Base-by-base conservation (phyloP, 2,113 vertebrate species). In the Myrmophylax atrothorax region DNA sequence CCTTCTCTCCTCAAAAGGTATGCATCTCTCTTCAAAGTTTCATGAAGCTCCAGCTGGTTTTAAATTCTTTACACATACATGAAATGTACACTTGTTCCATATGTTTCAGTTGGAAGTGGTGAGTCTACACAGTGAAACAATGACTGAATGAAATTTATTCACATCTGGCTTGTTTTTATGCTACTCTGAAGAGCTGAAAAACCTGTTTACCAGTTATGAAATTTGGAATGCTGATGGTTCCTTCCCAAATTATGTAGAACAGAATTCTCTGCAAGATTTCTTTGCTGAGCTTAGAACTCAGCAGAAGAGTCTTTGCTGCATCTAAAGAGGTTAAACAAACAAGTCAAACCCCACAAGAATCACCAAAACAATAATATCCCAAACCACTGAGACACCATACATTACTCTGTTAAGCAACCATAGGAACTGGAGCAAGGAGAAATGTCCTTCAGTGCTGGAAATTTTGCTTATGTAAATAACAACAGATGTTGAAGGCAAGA, bases 21-120 rank as follows among this genome's bases (percentile, higher is more conserved):
- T 0, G 0, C 3, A 1, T 16, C 3, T 29, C 18, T 26, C 15
- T 79, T 38, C 3, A 3, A 47, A 84, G 12, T 55, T 62, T 59
- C 18, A 69, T 6, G 24, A 19, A 85, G 55, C 12, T 67, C 40
- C 33, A 40, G 1, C 11, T 47, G 14, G 9, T 31, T 94, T 82
- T 18, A 35, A 89, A 66, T 84, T 55, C 22, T 63, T 49, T 22
- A 58, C 4, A 3, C 12, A 5, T 16, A 74, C 47, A 59, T 59
- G 56, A 78, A 78, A 75, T 7, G 4, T 47, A 12, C 5, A 3
- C 10, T 75, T 67, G n/a, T 31, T 18, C 4, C 12, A 46, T 1
- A 1, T 6, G 13, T 38, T 87, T 63, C 46, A 33, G 16, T 10
- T 38, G 7, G 23, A 74, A 67, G 18, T 16, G 18, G 8, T 9